Conservation (phyloP, 2,113 vertebrate species). For the Varanus komodoensis region DNA sequence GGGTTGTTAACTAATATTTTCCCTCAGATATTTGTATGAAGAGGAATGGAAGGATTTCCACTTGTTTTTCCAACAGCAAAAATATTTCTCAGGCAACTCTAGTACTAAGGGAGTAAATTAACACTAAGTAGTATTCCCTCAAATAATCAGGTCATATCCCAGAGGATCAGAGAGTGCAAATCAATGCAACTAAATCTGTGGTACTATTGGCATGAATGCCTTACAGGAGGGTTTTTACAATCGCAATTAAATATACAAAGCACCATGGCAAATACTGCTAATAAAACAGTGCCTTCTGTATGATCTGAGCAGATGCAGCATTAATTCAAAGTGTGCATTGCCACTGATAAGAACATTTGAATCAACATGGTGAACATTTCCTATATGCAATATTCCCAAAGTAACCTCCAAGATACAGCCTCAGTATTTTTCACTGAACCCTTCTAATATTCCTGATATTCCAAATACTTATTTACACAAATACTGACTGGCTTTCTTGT, state of each 20-base stretch:
- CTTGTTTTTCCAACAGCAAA: conserved; percentile 3
- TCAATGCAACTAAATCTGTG: conserved; percentile 68
- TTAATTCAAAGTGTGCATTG: conserved; percentile 65
- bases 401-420: too few relatives aligned
- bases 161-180: conserved; percentile 66
- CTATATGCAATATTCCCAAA: conserved; percentile 37
- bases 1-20: neutral
- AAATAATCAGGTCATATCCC: conserved; percentile 51
- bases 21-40: neutral
- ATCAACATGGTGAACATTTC: conserved; percentile 54
- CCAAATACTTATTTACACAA: neutral
- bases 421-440: neutral
- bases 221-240: conserved; percentile 68
- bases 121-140: conserved; percentile 59
- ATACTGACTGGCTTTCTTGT: conserved; percentile 14
- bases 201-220: conserved; percentile 70
- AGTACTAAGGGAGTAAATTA: conserved; percentile 37
- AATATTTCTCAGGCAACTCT: conserved; percentile 38
- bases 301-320: conserved; percentile 66
- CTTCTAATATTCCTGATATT: neutral
- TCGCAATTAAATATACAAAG: conserved; percentile 72
- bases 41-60: conserved; percentile 21
- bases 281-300: conserved; percentile 67
- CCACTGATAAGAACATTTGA: conserved; percentile 1
- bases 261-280: conserved; percentile 68